Conservation (phyloP, 2,888 invertebrate genomes). For the Lithophane semibrunnea region DNA sequence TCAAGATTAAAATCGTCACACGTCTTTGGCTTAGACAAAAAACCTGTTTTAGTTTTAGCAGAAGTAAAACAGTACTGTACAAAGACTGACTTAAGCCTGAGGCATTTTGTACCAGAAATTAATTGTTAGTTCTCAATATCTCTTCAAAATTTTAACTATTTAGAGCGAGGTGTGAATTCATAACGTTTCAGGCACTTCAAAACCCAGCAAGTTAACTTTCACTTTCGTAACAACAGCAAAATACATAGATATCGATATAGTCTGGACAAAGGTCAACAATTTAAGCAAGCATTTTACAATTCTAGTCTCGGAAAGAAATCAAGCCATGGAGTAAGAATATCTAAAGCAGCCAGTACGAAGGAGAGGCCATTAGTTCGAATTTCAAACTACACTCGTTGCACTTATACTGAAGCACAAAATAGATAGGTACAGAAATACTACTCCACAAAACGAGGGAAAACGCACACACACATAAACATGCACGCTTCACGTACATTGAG, state of each 20-base stretch:
- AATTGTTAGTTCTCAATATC: neutral
- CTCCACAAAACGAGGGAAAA: neutral
- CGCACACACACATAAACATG: neutral
- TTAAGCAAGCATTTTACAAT: neutral
- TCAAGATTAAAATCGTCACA: neutral
- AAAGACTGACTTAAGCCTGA: too few species aligned
- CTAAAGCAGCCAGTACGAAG: conserved; percentile 9
- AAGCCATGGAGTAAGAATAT: neutral
- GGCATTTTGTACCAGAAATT: too few species aligned
- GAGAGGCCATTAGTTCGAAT: conserved; percentile 22
- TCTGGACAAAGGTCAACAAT: neutral
- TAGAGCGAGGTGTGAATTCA: neutral
- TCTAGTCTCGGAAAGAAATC: neutral
- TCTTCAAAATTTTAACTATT: neutral
- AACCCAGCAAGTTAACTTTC: neutral
- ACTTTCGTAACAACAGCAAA: neutral
- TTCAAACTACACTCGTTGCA: conserved; percentile 13
- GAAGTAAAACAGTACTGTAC: too few species aligned
- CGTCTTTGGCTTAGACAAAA: too few species aligned
- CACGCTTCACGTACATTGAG: neutral
- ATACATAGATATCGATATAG: neutral
- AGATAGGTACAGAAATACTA: neutral
- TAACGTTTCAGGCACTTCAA: neutral
- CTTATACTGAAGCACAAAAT: neutral
- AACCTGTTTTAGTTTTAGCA: too few species aligned